Evolutionary conservation across 2,113 vertebrate species (phyloP).

Genomic region (Neopipo cinnamomea): DNA sequence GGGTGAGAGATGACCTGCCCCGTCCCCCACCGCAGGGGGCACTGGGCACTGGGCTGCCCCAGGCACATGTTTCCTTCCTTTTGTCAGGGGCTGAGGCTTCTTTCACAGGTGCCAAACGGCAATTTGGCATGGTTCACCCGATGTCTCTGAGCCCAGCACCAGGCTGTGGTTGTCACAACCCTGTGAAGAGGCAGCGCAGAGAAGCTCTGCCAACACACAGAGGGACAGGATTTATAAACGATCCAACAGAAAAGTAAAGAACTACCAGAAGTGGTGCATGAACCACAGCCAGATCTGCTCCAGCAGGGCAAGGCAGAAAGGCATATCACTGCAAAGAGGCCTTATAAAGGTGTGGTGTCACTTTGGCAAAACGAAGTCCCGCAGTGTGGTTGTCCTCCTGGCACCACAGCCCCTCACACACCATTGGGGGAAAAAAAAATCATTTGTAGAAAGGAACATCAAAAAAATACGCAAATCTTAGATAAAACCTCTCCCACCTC

Average conservation of each 20-base stretch:
- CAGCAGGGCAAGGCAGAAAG: background rate
- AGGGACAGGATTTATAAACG: background rate
- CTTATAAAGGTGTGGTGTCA: background rate
- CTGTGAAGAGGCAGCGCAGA: background rate
- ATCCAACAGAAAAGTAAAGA: background rate
- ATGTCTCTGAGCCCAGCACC: background rate
- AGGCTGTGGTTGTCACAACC: background rate
- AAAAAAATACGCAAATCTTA: background rate
- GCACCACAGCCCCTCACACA: background rate
- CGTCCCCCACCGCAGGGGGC: rapidly evolving
- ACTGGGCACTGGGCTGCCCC: no score
- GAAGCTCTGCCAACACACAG: background rate
- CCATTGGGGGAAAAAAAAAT: background rate
- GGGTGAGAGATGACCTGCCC: background rate
- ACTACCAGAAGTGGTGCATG: background rate
- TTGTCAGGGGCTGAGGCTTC: background rate
- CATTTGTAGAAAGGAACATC: background rate
- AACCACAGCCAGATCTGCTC: background rate
- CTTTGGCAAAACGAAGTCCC: background rate
- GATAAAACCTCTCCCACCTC: background rate
- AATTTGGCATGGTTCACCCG: background rate
- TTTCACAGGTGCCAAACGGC: background rate
- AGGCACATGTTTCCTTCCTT: background rate
- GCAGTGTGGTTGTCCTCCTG: background rate
- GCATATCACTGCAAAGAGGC: background rate